Evolutionary conservation across 1,140 invertebrate species (phyloP), one percentile per base, ranked within the genome.

Genomic region (Goniozus legneri): DNA sequence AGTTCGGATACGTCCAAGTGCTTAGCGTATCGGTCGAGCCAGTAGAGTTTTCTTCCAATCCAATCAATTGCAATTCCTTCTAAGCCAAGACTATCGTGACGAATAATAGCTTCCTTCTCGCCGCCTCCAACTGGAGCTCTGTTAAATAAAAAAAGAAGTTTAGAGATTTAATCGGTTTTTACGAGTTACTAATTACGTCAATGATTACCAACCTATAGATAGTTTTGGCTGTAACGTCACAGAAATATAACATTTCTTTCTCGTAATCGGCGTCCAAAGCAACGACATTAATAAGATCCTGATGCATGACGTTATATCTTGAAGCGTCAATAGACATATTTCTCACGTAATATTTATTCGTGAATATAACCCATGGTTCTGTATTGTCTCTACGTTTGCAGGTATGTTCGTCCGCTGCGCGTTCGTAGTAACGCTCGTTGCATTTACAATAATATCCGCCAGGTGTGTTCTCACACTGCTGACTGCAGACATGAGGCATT

Each of bases 11-110:
- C 92, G 69, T 97, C 90, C 42, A 98, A 72, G 65, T 96, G 93
- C 73, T 95, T 95, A 0, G 91, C 92, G 65, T 95, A 92, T 38
- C 94, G 80, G 66, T 99, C 96, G n/a, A 98, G 76, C 94, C 95
- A 98, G 65, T 98, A 98, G 0, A 99, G 73, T 71, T 99, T 99
- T 38, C 92, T 82, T 4, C 87, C 94, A 19, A 98, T 82, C 97
- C 97, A 99, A 72, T 99, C 97, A 3, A 98, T 82, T 0, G 93
- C 88, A 13, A 99, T 85, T n/a, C 95, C 96, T 79, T 98, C 95
- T 12, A 97, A 76, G 8, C 94, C 94, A 59, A 96, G 87, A 14
- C 94, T 92, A 58, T 97, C 92, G 60, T 98, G 93, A 36, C 91
- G 80, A 8, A 98, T 87, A 0, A 98, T 84, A 0, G 90, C 82